Evolutionary conservation across 2,888 invertebrate species (phyloP).

Genomic region (Branchellion lobata): DNA sequence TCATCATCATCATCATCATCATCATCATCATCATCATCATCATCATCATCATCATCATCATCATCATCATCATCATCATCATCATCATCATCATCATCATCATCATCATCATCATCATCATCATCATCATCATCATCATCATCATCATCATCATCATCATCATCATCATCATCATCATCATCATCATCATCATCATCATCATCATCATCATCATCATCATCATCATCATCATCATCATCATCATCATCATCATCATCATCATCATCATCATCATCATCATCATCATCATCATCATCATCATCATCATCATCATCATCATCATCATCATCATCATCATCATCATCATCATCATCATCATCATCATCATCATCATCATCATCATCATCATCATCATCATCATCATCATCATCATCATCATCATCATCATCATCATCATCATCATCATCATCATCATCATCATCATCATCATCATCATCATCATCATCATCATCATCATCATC

Average conservation of each 20-base stretch:
- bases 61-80: slow-evolving; percentile 23
- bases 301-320: slow-evolving; percentile 33
- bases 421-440: slow-evolving; percentile 24
- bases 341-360: slow-evolving; percentile 24
- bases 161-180: slow-evolving; percentile 11
- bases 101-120: not conserved
- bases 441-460: not conserved
- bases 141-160: slow-evolving; percentile 30
- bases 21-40: not conserved
- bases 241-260: slow-evolving; percentile 9
- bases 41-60: slow-evolving; percentile 35
- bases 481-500: slow-evolving; percentile 23
- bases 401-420: slow-evolving; percentile 10
- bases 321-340: not conserved
- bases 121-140: slow-evolving; percentile 30
- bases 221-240: slow-evolving; percentile 35
- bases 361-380: slow-evolving; percentile 5
- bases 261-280: slow-evolving; percentile 12
- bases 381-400: slow-evolving; percentile 33
- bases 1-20: slow-evolving; percentile 24
- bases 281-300: slow-evolving; percentile 16
- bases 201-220: slow-evolving; percentile 22
- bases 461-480: slow-evolving; percentile 35
- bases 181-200: not conserved
- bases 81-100: slow-evolving; percentile 14